Conservation (phyloP, 2,113 vertebrate species). For the Anser brachyrhynchus region DNA sequence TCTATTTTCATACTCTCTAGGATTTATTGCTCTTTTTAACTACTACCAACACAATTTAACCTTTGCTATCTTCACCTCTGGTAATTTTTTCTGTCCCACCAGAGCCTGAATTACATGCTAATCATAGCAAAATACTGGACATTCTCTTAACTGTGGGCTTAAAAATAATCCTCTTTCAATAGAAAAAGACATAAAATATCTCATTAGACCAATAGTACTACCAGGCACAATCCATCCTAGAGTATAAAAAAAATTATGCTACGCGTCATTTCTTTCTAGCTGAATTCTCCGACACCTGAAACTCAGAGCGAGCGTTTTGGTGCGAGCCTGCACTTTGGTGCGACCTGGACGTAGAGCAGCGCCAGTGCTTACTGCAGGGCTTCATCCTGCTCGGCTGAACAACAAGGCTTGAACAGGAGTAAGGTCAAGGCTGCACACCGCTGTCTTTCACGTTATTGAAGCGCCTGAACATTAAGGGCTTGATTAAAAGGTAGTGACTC, state of each 20-base stretch:
- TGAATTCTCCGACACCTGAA: background rate
- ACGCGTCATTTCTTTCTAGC: background rate
- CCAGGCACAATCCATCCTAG: slow-evolving; percentile 21
- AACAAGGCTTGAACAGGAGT: background rate
- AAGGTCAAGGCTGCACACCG: background rate
- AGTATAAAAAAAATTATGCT: background rate
- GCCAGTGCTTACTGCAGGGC: background rate
- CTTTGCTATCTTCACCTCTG: background rate
- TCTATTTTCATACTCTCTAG: background rate
- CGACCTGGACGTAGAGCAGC: accelerated
- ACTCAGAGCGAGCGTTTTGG: background rate
- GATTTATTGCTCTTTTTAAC: slow-evolving; percentile 26
- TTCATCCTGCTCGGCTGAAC: background rate
- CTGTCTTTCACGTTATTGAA: background rate
- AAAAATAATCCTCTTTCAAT: slow-evolving; percentile 22
- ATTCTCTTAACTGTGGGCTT: background rate
- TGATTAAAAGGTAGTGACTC: background rate
- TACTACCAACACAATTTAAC: slow-evolving; percentile 36
- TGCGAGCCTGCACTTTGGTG: background rate
- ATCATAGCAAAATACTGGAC: slow-evolving; percentile 6
- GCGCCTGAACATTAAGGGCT: background rate
- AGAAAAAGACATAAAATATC: slow-evolving; percentile 36
- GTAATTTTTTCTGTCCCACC: background rate
- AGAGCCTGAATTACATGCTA: background rate
- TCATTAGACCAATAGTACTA: slow-evolving; percentile 48